Evolutionary conservation across 2,797 vertebrate genomes (phyloP).

Genomic region (Podarcis lilfordi): DNA sequence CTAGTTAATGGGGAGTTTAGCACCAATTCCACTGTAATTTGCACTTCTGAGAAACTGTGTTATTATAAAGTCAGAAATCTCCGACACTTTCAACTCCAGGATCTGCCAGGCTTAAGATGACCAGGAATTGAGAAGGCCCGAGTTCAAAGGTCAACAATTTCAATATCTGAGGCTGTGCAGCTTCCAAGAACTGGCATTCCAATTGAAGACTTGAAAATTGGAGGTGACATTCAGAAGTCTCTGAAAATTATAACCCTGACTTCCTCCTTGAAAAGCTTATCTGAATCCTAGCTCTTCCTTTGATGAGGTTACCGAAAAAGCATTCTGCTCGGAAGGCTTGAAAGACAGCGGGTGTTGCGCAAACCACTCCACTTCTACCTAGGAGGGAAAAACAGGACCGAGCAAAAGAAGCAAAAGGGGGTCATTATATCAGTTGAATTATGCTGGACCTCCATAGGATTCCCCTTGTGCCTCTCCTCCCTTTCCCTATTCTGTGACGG

Average conservation of each 20-base stretch:
- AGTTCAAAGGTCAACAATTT: conserved; percentile 79
- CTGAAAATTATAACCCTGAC: conserved; percentile 84
- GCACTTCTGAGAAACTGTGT: conserved; percentile 80
- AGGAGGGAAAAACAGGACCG: conserved; percentile 64
- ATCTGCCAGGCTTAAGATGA: conserved; percentile 73
- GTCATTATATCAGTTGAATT: conserved; percentile 67
- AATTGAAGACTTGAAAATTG: conserved; percentile 78
- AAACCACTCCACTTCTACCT: conserved; percentile 61
- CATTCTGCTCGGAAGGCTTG: conserved; percentile 72
- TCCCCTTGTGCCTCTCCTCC: background rate
- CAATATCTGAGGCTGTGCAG: conserved; percentile 79
- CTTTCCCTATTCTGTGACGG: background rate
- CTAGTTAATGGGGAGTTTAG: conserved; percentile 83
- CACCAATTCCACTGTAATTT: conserved; percentile 83
- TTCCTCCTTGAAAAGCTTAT: conserved; percentile 84
- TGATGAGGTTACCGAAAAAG: conserved; percentile 83
- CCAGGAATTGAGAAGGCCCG: conserved; percentile 70
- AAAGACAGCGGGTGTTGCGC: conserved; percentile 77
- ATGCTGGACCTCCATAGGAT: conserved; percentile 41
- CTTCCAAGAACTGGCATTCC: conserved; percentile 76
- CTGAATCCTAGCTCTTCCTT: conserved; percentile 82
- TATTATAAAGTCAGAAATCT: conserved; percentile 82
- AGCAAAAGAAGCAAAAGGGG: conserved; percentile 57
- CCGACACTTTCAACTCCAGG: conserved; percentile 77
- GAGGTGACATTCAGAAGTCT: conserved; percentile 86